These are phyloP conservation scores for Limnothrissa miodon DNA, from an alignment of 2,113 vertebrate genomes.

Conservation along the genomic window DNA sequence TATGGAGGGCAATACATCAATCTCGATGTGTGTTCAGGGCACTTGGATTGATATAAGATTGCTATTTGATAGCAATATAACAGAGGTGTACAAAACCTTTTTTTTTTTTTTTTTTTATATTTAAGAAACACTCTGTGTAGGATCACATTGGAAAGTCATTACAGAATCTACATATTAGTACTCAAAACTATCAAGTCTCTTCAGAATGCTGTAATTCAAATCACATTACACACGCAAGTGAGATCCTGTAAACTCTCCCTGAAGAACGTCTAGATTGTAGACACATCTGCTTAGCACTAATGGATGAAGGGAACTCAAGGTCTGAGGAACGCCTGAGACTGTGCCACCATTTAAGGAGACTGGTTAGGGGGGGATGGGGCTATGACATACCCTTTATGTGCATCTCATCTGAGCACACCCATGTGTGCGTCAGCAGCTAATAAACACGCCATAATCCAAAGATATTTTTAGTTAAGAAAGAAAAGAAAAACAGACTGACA, in stretches of 20 bases:
- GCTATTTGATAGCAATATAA: conserved; percentile 29
- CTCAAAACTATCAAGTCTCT: neutral
- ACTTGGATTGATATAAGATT: conserved; percentile 30
- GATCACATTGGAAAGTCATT: neutral
- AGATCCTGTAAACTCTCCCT: neutral
- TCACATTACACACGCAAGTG: neutral
- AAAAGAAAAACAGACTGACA: neutral
- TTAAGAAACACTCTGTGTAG: neutral
- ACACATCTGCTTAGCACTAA: neutral
- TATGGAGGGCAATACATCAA: conserved; percentile 14
- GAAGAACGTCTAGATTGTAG: neutral
- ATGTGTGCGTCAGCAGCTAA: neutral
- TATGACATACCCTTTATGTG: neutral
- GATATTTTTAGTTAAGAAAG: neutral
- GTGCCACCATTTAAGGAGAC: neutral
- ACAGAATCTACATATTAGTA: neutral
- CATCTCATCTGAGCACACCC: neutral
- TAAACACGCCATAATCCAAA: neutral
- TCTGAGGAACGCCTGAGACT: neutral
- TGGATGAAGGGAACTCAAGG: neutral
- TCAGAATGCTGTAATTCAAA: neutral
- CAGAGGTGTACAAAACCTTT: neutral
- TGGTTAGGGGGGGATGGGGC: neutral
- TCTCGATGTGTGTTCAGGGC: neutral
- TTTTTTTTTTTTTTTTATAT: neutral